Conservation (phyloP, 2,888 invertebrate genomes). For the Mythimna albipuncta region DNA sequence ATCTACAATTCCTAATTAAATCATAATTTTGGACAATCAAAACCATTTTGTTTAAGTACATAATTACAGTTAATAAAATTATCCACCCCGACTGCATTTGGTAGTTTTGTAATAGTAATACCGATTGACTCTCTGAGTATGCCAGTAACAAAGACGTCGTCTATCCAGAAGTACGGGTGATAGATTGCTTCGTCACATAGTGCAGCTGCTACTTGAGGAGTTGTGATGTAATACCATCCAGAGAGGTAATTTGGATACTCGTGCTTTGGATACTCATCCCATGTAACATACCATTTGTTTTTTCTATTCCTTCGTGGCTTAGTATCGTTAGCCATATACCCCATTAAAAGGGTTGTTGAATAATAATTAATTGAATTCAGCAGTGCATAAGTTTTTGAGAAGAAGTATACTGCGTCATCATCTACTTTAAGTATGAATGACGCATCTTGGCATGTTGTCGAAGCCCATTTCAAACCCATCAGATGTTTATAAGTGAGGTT, state of each 20-base stretch:
- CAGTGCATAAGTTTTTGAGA: conserved; percentile 86
- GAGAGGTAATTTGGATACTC: conserved; percentile 94
- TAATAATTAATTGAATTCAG: conserved; percentile 63
- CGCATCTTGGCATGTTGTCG: conserved; percentile 90
- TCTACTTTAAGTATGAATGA: conserved; percentile 77
- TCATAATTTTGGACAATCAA: too few species aligned
- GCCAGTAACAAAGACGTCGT: conserved; percentile 97
- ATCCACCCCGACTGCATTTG: conserved; percentile 35
- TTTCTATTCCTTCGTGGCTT: conserved; percentile 91
- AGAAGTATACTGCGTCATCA: conserved; percentile 91
- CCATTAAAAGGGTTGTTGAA: conserved; percentile 86
- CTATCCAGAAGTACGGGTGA: conserved; percentile 97
- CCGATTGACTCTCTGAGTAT: conserved; percentile 91
- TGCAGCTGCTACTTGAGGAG: conserved; percentile 90
- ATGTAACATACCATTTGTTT: conserved; percentile 95
- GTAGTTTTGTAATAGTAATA: conserved; percentile 90
- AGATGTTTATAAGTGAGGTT: conserved; percentile 95
- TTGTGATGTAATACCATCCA: conserved; percentile 96
- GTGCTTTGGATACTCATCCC: conserved; percentile 91
- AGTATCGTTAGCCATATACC: conserved; percentile 92
- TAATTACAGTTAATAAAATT: too few species aligned
- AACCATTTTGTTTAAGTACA: too few species aligned
- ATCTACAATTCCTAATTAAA: too few species aligned
- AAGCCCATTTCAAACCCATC: conserved; percentile 95
- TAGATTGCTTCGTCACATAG: conserved; percentile 90